Percentiles rank a stretch among this genome's conserved stretches.
These are phyloP conservation scores for Cynoglossus semilaevis DNA, from an alignment of 2,113 vertebrate species.

Conservation along the genomic window DNA sequence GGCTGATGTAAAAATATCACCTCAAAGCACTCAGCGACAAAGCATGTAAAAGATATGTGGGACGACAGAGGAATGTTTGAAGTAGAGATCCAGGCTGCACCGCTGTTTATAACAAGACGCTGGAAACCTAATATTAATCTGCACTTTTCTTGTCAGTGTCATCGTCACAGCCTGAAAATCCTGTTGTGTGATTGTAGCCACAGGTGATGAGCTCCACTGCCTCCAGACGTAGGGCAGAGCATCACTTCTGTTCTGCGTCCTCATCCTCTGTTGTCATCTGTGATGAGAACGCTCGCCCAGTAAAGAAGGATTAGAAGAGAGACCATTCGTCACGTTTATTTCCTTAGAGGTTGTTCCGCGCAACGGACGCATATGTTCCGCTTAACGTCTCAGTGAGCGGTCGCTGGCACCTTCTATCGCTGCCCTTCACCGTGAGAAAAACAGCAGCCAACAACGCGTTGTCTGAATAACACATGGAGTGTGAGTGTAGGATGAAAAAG, in stretches of 20 bases:
- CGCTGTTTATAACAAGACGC: slow-evolving; percentile 23
- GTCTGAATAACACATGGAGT: slow-evolving; percentile 40
- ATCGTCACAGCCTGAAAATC: slow-evolving; percentile 20
- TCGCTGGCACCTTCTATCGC: slow-evolving; percentile 5
- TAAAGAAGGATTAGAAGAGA: slow-evolving; percentile 56
- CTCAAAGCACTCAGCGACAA: slow-evolving; percentile 46
- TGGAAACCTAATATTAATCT: slow-evolving; percentile 28
- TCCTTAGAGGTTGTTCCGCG: slow-evolving; percentile 32
- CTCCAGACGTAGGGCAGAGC: slow-evolving; percentile 21
- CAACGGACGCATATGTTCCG: slow-evolving; percentile 22
- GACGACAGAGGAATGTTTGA: slow-evolving; percentile 27
- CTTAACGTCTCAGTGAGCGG: slow-evolving; percentile 28
- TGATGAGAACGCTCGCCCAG: slow-evolving; percentile 59
- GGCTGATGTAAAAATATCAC: slow-evolving; percentile 58
- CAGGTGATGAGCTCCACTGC: slow-evolving; percentile 55
- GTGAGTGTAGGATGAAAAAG: slow-evolving; percentile 49
- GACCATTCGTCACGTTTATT: slow-evolving; percentile 43
- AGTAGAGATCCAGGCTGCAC: slow-evolving; percentile 23
- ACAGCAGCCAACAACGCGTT: slow-evolving; percentile 34
- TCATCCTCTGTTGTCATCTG: slow-evolving; percentile 51
- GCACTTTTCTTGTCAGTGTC: slow-evolving; percentile 7
- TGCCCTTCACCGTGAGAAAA: not conserved
- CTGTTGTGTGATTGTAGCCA: slow-evolving; percentile 40
- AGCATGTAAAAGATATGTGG: slow-evolving; percentile 45
- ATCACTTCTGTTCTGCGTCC: slow-evolving; percentile 37